Evolutionary conservation across 37 sponge, comb jelly and placozoan genomes (phyloP).

Genomic region (Amphimedon queenslandica): DNA sequence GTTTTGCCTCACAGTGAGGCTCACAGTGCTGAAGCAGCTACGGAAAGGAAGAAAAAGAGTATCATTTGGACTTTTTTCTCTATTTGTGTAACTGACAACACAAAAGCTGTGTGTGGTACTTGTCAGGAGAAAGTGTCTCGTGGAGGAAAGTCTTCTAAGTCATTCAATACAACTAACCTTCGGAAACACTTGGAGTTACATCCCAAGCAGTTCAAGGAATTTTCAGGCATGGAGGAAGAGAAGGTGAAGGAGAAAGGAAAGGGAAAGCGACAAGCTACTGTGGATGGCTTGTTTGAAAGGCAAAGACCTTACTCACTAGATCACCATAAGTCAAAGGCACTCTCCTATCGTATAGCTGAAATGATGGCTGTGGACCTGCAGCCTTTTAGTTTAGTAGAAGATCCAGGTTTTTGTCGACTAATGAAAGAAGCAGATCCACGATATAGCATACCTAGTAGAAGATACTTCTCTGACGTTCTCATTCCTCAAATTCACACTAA

Average conservation of each 20-base stretch:
- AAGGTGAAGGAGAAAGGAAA: slow-evolving; percentile 2
- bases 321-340: slow-evolving; percentile 23
- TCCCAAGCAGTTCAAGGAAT: slow-evolving; percentile 3
- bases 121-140: slow-evolving; percentile 5
- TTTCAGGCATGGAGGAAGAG: slow-evolving; percentile 5
- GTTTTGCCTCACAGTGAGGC: too few species aligned
- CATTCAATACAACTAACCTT: slow-evolving; percentile 7
- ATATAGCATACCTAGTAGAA: slow-evolving; percentile 45
- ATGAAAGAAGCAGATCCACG: slow-evolving; percentile 8
- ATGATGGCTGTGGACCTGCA: slow-evolving; percentile 38
- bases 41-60: slow-evolving; percentile 8
- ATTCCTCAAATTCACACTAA: slow-evolving; percentile 4
- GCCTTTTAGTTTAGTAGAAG: slow-evolving; percentile 34
- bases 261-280: background rate
- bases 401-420: slow-evolving; percentile 19
- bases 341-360: slow-evolving; percentile 20
- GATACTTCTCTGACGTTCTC: slow-evolving; percentile 18
- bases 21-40: background rate
- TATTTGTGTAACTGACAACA: background rate
- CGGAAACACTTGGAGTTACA: slow-evolving; percentile 7
- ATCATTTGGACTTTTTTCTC: slow-evolving; percentile 2
- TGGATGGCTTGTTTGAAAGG: background rate
- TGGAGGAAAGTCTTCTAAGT: background rate
- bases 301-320: slow-evolving; percentile 1
- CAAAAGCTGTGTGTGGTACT: slow-evolving; percentile 8